These are phyloP conservation scores for Daboia siamensis DNA, from an alignment of 2,113 vertebrate species.

Conservation along the genomic window DNA sequence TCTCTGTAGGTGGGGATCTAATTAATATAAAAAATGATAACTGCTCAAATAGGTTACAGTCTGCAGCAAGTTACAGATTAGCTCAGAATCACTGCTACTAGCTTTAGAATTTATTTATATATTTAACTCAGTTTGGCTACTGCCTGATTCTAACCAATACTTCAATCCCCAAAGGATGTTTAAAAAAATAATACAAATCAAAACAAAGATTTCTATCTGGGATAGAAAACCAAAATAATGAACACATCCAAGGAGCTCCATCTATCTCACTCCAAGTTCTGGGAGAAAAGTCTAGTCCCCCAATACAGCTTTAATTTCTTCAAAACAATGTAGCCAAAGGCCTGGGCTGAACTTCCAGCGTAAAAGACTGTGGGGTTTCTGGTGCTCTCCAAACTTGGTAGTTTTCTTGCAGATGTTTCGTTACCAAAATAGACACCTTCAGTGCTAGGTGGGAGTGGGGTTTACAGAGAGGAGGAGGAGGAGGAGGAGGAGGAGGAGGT, in stretches of 20 bases:
- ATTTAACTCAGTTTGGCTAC: neutral
- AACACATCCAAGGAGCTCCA: neutral
- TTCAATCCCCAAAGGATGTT: neutral
- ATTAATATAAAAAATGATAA: neutral
- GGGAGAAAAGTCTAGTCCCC: neutral
- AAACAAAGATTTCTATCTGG: neutral
- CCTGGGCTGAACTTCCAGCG: neutral
- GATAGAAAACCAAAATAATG: neutral
- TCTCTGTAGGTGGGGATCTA: neutral
- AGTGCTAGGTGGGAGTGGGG: too few relatives aligned
- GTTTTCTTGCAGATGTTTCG: too few relatives aligned
- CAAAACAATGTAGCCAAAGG: neutral
- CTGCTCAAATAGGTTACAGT: neutral
- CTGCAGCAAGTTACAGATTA: neutral
- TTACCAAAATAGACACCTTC: too few relatives aligned
- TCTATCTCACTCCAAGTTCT: neutral
- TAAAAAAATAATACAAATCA: neutral
- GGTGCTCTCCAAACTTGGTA: too few relatives aligned
- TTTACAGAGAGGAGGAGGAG: too few relatives aligned
- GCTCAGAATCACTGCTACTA: neutral
- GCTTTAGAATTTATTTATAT: neutral
- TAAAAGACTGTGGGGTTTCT: neutral
- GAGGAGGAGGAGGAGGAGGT: too few relatives aligned
- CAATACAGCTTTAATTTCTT: neutral
- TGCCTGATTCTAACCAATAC: neutral